Evolutionary conservation across 2,797 vertebrate genomes (phyloP).

Genomic region (Antrozous pallidus): DNA sequence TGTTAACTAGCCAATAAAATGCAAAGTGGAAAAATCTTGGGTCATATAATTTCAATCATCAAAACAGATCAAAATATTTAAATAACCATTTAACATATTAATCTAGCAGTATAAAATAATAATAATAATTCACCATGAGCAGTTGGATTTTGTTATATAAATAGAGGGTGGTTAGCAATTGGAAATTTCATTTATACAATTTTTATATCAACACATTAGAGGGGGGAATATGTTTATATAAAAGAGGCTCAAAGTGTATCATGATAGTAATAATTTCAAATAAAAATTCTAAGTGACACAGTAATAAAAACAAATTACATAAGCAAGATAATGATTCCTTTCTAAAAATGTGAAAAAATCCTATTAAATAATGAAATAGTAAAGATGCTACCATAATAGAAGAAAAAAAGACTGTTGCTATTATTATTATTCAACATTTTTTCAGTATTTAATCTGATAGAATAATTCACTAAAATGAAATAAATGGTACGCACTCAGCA

Average conservation of each 20-base stretch:
- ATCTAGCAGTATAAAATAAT: background rate
- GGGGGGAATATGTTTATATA: background rate
- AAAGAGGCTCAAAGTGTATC: background rate
- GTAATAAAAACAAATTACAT: background rate
- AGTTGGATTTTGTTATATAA: background rate
- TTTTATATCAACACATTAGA: background rate
- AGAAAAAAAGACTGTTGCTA: background rate
- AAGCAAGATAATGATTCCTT: background rate
- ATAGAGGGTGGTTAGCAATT: background rate
- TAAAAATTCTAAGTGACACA: background rate
- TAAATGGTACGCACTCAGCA: background rate
- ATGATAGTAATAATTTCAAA: background rate
- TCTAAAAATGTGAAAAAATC: background rate
- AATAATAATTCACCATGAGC: background rate
- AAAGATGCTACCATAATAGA: background rate
- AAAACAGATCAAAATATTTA: background rate
- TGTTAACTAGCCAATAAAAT: background rate
- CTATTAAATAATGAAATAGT: background rate
- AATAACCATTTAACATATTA: background rate
- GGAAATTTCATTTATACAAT: background rate
- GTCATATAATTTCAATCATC: background rate
- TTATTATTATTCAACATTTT: background rate
- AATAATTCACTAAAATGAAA: conserved; percentile 21
- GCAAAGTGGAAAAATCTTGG: background rate
- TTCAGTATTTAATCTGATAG: background rate